Percentiles rank a stretch among this genome's conserved stretches.
These are phyloP conservation scores for Prunella fulvescens DNA, from an alignment of 2,113 vertebrate species.

Conservation along the genomic window DNA sequence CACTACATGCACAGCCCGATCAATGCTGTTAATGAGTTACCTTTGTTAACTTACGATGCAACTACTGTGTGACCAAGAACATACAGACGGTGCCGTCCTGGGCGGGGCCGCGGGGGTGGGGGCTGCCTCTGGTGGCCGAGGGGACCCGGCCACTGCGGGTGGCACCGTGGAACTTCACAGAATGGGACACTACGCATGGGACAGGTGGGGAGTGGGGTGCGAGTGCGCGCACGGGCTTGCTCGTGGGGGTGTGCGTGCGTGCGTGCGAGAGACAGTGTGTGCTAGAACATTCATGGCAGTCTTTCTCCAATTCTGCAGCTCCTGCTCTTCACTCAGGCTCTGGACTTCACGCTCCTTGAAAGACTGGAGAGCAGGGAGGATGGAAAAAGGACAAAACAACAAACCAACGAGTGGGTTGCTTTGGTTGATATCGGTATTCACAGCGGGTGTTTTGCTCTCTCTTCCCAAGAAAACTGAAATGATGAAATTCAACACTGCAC, in stretches of 20 bases:
- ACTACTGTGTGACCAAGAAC: constrained; percentile 74
- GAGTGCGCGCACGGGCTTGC: constrained; percentile 52
- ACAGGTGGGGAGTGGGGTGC: constrained; percentile 58
- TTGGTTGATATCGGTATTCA: background rate
- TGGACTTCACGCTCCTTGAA: constrained; percentile 57
- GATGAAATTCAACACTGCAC: fast-evolving
- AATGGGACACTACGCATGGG: constrained; percentile 76
- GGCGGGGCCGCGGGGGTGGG: constrained; percentile 26
- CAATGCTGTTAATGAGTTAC: constrained; percentile 74
- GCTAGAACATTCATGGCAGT: constrained; percentile 78
- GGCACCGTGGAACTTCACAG: constrained; percentile 75
- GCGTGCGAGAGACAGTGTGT: constrained; percentile 66
- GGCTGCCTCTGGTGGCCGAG: constrained; percentile 52
- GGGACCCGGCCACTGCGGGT: constrained; percentile 57
- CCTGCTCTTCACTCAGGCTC: constrained; percentile 63
- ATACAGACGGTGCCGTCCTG: constrained; percentile 46
- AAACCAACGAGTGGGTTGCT: background rate
- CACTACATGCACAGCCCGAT: constrained; percentile 80
- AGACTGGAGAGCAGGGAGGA: constrained; percentile 10
- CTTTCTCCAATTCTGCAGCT: constrained; percentile 72
- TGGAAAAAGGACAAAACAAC: background rate
- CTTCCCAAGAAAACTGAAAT: background rate
- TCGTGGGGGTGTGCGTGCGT: constrained; percentile 24
- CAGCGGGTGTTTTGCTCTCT: background rate
- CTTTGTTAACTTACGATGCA: constrained; percentile 74